Base-by-base conservation (phyloP, 2,888 invertebrate genomes). In the Zele albiditarsus region DNA sequence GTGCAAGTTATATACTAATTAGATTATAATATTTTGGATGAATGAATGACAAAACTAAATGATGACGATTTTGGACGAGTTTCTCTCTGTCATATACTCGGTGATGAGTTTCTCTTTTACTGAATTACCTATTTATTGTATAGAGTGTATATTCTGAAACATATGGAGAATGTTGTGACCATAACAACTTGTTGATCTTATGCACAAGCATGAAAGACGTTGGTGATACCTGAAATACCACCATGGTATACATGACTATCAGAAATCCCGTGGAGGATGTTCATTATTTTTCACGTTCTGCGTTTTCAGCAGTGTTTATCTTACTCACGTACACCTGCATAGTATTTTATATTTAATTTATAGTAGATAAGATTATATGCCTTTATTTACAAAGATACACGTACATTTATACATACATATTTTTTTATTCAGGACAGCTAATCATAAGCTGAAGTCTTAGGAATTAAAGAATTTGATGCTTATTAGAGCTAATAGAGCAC, bases 361-460 rank as follows among this genome's bases (percentile, higher is more conserved):
- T 81, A 81, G 81, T 81, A 82, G 82, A 82, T 83, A 82, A 83
- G 82, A 82, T 79, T 78, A 77, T 78, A 80, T 82, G 79, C 80
- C 81, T 86, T 84, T 84, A 84, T 84, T 84, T 84, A 84, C 83
- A 85, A 80, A 81, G 81, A 80, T 79, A 81, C 79, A 83, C 82
- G 80, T 84, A 84, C 83, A 85, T 78, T 80, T 81, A 82, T 81
- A 78, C 80, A 80, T 81, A 81, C 79, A 81, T 80, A 81, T 79
- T 81, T 79, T 81, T 80, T 78, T 80, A 81, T 73, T 78, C 77
- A 75, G 81, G 79, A 80, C 79, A 81, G 80, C 80, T 82, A 80
- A 73, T 53, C 20, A 78, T 77, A 77, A 77, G 79, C 80, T 77
- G 79, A 63, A 78, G 71, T 75, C 72, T 78, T 76, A 75, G 71